A percentile compares a stretch with the other conserved stretches of the same genome.
Conservation (phyloP, 2,888 invertebrate genomes). For the Patella ulyssiponensis region DNA sequence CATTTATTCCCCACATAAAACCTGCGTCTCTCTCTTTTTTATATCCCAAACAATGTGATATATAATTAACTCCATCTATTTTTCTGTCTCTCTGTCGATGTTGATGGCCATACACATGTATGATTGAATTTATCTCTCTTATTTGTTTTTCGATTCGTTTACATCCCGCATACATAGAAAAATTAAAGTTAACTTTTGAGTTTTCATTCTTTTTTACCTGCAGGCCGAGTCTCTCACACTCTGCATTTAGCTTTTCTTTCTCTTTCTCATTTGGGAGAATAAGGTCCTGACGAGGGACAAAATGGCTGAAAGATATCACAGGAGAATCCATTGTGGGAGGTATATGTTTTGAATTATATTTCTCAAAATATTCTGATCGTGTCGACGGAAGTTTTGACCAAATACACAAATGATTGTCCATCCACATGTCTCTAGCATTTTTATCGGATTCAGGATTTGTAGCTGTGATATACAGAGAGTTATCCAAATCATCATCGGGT, state of each 20-base stretch:
- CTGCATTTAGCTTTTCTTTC: slow-evolving; percentile 25
- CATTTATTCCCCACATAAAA: slow-evolving; percentile 78
- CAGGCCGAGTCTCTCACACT: slow-evolving; percentile 33
- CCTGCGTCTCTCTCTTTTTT: slow-evolving; percentile 55
- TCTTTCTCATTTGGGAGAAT: slow-evolving; percentile 36
- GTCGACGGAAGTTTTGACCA: slow-evolving; percentile 38
- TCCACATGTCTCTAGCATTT: slow-evolving; percentile 38
- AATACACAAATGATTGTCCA: slow-evolving; percentile 47
- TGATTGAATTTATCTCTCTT: slow-evolving; percentile 29
- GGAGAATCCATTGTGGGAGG: slow-evolving; percentile 27
- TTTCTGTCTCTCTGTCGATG: slow-evolving; percentile 45
- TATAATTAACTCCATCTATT: slow-evolving; percentile 44
- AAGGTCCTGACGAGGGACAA: slow-evolving; percentile 44
- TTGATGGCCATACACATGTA: slow-evolving; percentile 50
- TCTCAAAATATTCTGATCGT: slow-evolving; percentile 39
- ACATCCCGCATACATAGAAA: slow-evolving; percentile 47
- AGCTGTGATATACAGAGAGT: slow-evolving; percentile 40
- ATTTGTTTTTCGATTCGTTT: slow-evolving; percentile 38
- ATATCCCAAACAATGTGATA: slow-evolving; percentile 49
- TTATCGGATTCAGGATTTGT: slow-evolving; percentile 22
- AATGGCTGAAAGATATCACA: slow-evolving; percentile 49
- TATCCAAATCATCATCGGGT: slow-evolving; percentile 44
- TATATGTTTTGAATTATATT: slow-evolving; percentile 32
- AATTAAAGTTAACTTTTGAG: slow-evolving; percentile 41
- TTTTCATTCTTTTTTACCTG: neutral